phyloP scores from a whole-genome alignment of 2,888 invertebrate species.

The Autographa pulchrina region DNA sequence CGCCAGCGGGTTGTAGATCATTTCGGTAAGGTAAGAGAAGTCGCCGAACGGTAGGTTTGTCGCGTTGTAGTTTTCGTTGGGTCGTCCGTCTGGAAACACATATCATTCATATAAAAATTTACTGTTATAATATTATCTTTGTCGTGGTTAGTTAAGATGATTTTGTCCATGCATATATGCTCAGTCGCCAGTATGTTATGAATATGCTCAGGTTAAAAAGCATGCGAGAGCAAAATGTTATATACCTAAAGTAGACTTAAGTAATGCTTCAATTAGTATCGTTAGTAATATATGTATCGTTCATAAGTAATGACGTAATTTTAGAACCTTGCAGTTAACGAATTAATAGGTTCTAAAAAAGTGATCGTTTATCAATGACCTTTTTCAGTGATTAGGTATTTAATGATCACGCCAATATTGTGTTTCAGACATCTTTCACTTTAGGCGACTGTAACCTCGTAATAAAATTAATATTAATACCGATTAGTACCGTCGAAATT shows the following conservation, averaged over 20 bases:
- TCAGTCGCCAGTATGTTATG: slow-evolving; percentile 30
- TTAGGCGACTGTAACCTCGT: not conserved
- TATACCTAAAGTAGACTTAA: not conserved
- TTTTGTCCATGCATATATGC: slow-evolving; percentile 24
- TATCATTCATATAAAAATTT: too few species aligned
- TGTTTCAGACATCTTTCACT: too few species aligned
- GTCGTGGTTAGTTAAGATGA: slow-evolving; percentile 27
- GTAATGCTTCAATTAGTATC: slow-evolving; percentile 21
- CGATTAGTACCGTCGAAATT: slow-evolving; percentile 72
- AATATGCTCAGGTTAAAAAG: slow-evolving; percentile 17
- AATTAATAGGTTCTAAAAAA: not conserved
- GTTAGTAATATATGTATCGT: slow-evolving; percentile 16
- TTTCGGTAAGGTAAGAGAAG: slow-evolving; percentile 87
- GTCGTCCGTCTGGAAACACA: slow-evolving; percentile 79
- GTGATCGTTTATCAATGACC: not conserved
- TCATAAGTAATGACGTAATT: not conserved
- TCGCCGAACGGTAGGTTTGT: slow-evolving; percentile 88
- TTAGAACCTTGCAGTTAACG: not conserved
- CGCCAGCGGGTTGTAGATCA: slow-evolving; percentile 85
- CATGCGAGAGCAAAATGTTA: slow-evolving; percentile 27
- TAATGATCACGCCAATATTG: too few species aligned
- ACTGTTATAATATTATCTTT: not conserved
- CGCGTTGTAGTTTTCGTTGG: slow-evolving; percentile 88
- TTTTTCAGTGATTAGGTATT: too few species aligned
- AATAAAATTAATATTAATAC: slow-evolving; percentile 59